Conservation (phyloP, 2,113 vertebrate species). For the Phaethon lepturus region DNA sequence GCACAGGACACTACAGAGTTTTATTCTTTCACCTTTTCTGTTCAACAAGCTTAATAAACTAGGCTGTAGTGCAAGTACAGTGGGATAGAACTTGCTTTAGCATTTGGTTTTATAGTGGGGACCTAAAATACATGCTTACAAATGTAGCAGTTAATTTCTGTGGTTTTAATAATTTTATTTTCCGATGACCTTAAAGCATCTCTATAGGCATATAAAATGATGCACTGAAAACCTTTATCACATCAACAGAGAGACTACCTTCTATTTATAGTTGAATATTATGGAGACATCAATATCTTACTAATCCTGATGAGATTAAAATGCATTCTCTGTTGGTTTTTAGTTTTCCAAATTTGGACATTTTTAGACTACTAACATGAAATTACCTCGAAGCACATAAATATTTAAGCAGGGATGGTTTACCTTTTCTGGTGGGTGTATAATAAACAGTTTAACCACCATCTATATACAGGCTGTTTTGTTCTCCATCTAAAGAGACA, state of each 20-base stretch:
- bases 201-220: neutral
- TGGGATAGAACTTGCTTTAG: neutral
- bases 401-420: slow-evolving; percentile 72
- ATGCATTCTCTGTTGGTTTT: slow-evolving; percentile 3
- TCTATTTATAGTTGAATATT: slow-evolving; percentile 4
- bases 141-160: neutral
- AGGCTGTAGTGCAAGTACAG: neutral
- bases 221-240: neutral
- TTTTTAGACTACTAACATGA: slow-evolving; percentile 55
- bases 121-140: neutral
- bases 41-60: neutral
- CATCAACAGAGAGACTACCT: neutral
- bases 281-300: neutral
- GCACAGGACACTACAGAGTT: neutral
- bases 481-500: slow-evolving; percentile 73
- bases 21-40: neutral
- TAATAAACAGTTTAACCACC: slow-evolving; percentile 76
- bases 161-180: neutral
- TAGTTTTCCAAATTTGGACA: slow-evolving; percentile 34
- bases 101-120: neutral
- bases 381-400: slow-evolving; percentile 63
- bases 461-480: slow-evolving; percentile 64
- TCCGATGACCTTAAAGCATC: neutral
- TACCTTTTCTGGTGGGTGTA: slow-evolving; percentile 71
- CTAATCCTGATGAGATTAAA: neutral